Percentiles rank a stretch among this genome's conserved stretches.
Conservation (phyloP, 1,140 invertebrate genomes). For the Philopotamus ludificatus region DNA sequence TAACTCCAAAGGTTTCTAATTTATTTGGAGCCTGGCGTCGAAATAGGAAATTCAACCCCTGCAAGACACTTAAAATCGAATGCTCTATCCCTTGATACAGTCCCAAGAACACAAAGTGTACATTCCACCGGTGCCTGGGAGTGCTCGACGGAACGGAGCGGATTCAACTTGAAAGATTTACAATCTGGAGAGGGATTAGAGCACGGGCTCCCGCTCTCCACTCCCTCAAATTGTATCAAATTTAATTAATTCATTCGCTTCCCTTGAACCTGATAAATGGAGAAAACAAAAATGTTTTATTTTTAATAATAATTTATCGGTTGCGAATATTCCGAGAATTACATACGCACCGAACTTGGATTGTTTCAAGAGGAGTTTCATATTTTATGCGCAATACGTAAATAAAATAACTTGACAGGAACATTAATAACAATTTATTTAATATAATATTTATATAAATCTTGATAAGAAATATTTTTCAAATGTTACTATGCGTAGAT, state of each 20-base stretch:
- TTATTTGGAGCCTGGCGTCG: background rate
- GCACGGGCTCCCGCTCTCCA: slow-evolving; percentile 4
- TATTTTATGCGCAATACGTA: too few relatives aligned
- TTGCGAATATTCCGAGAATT: too few relatives aligned
- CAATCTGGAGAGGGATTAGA: slow-evolving; percentile 19
- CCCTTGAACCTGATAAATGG: too few relatives aligned
- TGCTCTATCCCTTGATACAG: slow-evolving; percentile 21
- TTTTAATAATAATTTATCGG: too few relatives aligned
- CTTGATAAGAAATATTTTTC: too few relatives aligned
- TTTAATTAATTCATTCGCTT: slow-evolving; percentile 21
- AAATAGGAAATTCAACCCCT: background rate
- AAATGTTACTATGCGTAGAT: too few relatives aligned
- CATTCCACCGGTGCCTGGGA: background rate
- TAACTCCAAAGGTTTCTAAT: background rate
- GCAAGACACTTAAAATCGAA: slow-evolving; percentile 11
- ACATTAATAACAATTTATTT: too few relatives aligned
- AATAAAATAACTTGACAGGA: too few relatives aligned
- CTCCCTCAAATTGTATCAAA: background rate
- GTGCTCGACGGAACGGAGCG: background rate
- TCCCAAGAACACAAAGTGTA: slow-evolving; percentile 10
- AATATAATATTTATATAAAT: too few relatives aligned
- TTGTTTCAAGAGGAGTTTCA: too few relatives aligned
- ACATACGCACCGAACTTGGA: too few relatives aligned
- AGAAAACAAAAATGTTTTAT: too few relatives aligned
- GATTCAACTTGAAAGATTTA: slow-evolving; percentile 18